Base-by-base conservation (phyloP, 2,113 vertebrate species). In the Oxygymnocypris stewartii region DNA sequence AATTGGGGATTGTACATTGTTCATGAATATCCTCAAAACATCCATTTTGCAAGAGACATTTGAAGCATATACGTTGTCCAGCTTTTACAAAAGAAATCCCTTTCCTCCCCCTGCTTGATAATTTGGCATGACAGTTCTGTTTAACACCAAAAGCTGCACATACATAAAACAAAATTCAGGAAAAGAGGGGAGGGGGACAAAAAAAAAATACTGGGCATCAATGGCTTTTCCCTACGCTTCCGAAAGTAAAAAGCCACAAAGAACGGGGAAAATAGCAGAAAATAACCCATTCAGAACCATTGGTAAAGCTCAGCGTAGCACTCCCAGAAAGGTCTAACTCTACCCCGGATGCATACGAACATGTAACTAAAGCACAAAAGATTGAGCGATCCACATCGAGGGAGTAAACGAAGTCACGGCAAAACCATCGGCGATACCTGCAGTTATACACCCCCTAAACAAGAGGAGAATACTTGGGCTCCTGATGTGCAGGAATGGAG, bases 1-100 rank as follows among this genome's bases (percentile, higher is more conserved):
- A 92, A 85, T 85, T 79, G 92, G 92, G 93, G 94, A 94, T 95
- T 95, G 94, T 95, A 95, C 95, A 90, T 93, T 95, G 94, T 93
- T 94, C 91, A 23, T 92, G 92, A 92, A 92, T 67, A 83, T 87
- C 80, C 61, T 78, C 65, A 71, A 87, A 88, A 92, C 91, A 92
- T 91, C 91, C 88, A 90, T 92, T 92, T 81, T 89, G 91, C 88
- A 90, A 92, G 90, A 90, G 85, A 93, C 90, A 85, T 86, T 84
- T 94, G 94, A 94, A 94, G 92, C 93, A 91, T 93, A 91, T 87
- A 93, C 91, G 93, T 93, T 93, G 90, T 93, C 92, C 93, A 92
- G 93, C 92, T 93, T 93, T 92, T 92, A 90, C 82, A 92, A 79
- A 84, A 87, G 88, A 89, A 84, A 92, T 93, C 92, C 94, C 92